Conservation (phyloP, 2,888 invertebrate genomes). For the Leucoptera coffeella region DNA sequence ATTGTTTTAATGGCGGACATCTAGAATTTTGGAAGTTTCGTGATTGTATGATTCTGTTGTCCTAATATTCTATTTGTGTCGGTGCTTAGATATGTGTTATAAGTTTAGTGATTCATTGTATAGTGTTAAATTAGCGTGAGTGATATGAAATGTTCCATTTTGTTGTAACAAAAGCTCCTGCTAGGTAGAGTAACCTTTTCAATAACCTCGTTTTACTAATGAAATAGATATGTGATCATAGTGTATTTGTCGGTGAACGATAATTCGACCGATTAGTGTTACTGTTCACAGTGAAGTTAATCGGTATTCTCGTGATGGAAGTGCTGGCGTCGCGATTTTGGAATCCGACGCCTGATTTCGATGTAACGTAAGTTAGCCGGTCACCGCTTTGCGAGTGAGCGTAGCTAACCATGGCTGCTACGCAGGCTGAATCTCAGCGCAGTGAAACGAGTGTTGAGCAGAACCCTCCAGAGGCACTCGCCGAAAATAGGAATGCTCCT, state of each 20-base stretch:
- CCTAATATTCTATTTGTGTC: slow-evolving; percentile 25
- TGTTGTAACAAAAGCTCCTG: slow-evolving; percentile 51
- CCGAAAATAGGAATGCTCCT: slow-evolving; percentile 61
- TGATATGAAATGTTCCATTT: slow-evolving; percentile 45
- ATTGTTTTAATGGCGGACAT: slow-evolving; percentile 51
- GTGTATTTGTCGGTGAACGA: slow-evolving; percentile 67
- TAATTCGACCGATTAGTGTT: slow-evolving; percentile 47
- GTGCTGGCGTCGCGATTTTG: slow-evolving; percentile 49
- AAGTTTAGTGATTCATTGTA: slow-evolving; percentile 23
- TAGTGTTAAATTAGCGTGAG: slow-evolving; percentile 35
- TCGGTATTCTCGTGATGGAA: slow-evolving; percentile 47
- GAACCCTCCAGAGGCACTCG: slow-evolving; percentile 60
- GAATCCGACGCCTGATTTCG: slow-evolving; percentile 51
- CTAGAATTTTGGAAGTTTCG: slow-evolving; percentile 51
- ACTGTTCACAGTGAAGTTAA: slow-evolving; percentile 33
- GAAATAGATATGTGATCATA: slow-evolving; percentile 70
- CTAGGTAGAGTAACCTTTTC: slow-evolving; percentile 65
- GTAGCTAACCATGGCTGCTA: slow-evolving; percentile 74
- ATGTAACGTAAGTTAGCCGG: slow-evolving; percentile 53
- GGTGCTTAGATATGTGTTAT: slow-evolving; percentile 31
- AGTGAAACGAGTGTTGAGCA: slow-evolving; percentile 66
- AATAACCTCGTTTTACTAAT: slow-evolving; percentile 73
- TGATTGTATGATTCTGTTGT: slow-evolving; percentile 49
- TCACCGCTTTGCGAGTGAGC: slow-evolving; percentile 59
- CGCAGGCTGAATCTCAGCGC: slow-evolving; percentile 78